Percentiles rank a stretch among this genome's conserved stretches.
Evolutionary conservation across 1,140 invertebrate species (phyloP).

Genomic region (Reticulitermes speratus): DNA sequence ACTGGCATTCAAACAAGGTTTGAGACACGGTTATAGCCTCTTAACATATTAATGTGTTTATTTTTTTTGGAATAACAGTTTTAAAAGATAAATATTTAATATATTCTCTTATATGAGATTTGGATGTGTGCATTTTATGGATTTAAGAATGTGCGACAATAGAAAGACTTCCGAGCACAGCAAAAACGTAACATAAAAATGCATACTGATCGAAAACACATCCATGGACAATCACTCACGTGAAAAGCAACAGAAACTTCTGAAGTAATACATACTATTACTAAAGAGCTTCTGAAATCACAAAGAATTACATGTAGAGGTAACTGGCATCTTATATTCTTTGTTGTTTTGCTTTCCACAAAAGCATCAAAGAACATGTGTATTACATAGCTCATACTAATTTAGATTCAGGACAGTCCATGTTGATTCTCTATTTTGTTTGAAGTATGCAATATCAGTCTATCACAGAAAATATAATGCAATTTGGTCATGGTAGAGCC

Average conservation of each 20-base stretch:
- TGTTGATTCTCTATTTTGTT: neutral
- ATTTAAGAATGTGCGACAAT: neutral
- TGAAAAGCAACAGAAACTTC: neutral
- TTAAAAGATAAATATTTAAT: neutral
- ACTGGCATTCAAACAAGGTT: neutral
- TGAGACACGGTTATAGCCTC: neutral
- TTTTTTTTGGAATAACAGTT: neutral
- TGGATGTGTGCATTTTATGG: neutral
- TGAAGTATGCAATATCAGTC: neutral
- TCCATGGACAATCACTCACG: neutral
- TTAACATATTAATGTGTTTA: neutral
- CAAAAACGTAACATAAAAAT: neutral
- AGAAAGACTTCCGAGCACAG: neutral
- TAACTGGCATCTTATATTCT: neutral
- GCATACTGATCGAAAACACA: neutral
- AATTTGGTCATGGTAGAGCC: no score
- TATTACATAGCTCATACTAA: neutral
- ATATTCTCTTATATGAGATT: neutral
- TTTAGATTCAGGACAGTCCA: neutral
- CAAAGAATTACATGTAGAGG: neutral
- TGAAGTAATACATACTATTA: constrained; percentile 21
- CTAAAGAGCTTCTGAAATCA: constrained; percentile 22
- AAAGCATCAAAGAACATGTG: constrained; percentile 9
- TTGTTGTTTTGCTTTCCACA: constrained; percentile 5
- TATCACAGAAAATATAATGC: neutral